Percentiles rank a stretch among this genome's conserved stretches.
Evolutionary conservation across 2,888 invertebrate genomes (phyloP).

Genomic region (Agelastica alni): DNA sequence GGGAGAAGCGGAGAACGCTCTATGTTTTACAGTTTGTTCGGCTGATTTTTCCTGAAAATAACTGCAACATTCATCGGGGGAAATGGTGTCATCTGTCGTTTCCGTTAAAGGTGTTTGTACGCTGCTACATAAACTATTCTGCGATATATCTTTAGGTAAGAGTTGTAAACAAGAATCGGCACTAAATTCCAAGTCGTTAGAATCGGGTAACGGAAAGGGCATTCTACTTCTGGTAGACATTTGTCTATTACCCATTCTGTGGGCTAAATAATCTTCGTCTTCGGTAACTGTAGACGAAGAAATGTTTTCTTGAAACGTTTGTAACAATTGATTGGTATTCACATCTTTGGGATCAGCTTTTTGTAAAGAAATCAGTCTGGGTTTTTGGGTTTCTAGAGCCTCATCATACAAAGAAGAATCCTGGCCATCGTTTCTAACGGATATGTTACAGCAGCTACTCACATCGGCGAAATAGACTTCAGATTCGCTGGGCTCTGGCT

Average conservation of each 20-base stretch:
- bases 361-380: constrained; percentile 52
- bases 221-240: constrained; percentile 64
- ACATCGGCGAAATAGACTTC: constrained; percentile 87
- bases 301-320: constrained; percentile 50
- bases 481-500: constrained; percentile 71
- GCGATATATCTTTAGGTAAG: constrained; percentile 51
- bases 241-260: constrained; percentile 62
- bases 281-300: constrained; percentile 49
- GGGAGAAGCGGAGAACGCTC: constrained; percentile 33
- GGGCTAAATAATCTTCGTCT: constrained; percentile 64
- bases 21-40: constrained; percentile 40
- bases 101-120: constrained; percentile 56
- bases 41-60: constrained; percentile 48
- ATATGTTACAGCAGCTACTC: constrained; percentile 80
- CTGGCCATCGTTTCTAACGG: constrained; percentile 62
- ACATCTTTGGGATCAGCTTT: constrained; percentile 54
- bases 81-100: constrained; percentile 54
- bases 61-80: constrained; percentile 51
- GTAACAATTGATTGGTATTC: constrained; percentile 42
- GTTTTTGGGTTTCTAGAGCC: constrained; percentile 56
- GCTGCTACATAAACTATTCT: constrained; percentile 52
- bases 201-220: constrained; percentile 59
- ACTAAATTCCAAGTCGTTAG: constrained; percentile 50
- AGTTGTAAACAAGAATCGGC: constrained; percentile 46
- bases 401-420: constrained; percentile 65